A percentile compares a stretch with the other conserved stretches of the same genome.
Conservation (phyloP, 1,140 invertebrate species). For the Heterodera schachtii region DNA sequence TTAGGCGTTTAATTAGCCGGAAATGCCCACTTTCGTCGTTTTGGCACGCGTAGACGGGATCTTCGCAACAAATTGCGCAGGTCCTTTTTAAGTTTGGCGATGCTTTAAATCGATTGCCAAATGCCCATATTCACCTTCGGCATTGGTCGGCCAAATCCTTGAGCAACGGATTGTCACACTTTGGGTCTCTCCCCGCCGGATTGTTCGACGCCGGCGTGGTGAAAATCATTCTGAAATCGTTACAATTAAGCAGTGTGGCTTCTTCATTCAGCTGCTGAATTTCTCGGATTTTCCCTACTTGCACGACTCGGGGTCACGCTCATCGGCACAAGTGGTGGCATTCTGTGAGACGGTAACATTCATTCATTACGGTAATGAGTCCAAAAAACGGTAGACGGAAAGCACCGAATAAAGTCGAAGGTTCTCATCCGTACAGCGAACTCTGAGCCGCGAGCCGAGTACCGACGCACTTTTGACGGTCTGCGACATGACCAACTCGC, state of each 20-base stretch:
- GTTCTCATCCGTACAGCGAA: conserved; percentile 49
- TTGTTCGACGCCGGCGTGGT: conserved; percentile 33
- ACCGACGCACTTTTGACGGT: conserved; percentile 17
- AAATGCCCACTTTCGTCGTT: conserved; percentile 51
- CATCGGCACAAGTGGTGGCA: conserved; percentile 49
- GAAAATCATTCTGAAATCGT: conserved; percentile 36
- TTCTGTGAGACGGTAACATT: conserved; percentile 26
- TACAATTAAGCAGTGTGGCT: not conserved
- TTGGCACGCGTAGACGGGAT: conserved; percentile 50
- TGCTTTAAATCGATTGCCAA: not conserved
- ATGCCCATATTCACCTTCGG: conserved; percentile 21
- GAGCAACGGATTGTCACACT: conserved; percentile 55
- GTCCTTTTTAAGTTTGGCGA: conserved; percentile 29
- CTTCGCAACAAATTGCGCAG: conserved; percentile 56
- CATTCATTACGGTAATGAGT: not conserved
- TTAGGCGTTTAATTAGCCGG: not conserved
- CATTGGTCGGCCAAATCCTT: conserved; percentile 55
- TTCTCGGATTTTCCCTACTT: conserved; percentile 36
- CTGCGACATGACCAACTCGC: conserved; percentile 40
- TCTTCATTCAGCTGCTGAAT: not conserved
- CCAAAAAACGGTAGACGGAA: conserved; percentile 6
- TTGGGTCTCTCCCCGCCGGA: conserved; percentile 46
- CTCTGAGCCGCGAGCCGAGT: conserved; percentile 29
- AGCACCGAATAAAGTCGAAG: conserved; percentile 33
- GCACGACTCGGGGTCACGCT: conserved; percentile 48